Evolutionary conservation across 2,888 invertebrate genomes (phyloP).

Genomic region (Spicauda simplicius): DNA sequence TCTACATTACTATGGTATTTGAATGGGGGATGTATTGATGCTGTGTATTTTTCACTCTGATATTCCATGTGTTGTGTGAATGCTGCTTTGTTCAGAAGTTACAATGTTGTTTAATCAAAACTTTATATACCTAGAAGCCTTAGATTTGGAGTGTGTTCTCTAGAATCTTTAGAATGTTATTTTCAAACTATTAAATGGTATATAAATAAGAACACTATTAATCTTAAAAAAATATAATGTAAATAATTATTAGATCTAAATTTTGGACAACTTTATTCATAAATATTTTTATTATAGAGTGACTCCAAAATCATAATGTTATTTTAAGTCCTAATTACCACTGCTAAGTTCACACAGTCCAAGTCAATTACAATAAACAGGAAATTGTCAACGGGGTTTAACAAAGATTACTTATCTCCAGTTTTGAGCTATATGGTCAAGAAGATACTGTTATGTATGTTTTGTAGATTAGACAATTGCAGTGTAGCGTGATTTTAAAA

Average conservation of each 20-base stretch:
- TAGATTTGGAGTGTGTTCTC: slow-evolving; percentile 35
- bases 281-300: slow-evolving; percentile 37
- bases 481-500: background rate
- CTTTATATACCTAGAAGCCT: slow-evolving; percentile 30
- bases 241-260: slow-evolving; percentile 38
- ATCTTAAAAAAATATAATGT: slow-evolving; percentile 29
- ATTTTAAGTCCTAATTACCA: slow-evolving; percentile 46
- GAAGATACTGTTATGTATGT: background rate
- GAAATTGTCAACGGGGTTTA: slow-evolving; percentile 48
- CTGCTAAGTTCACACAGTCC: slow-evolving; percentile 70
- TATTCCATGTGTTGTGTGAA: slow-evolving; percentile 72
- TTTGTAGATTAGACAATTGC: slow-evolving; percentile 7
- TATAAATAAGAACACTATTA: slow-evolving; percentile 32
- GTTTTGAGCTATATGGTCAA: background rate
- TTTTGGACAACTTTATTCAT: slow-evolving; percentile 38
- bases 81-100: slow-evolving; percentile 71
- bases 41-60: slow-evolving; percentile 73
- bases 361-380: slow-evolving; percentile 64
- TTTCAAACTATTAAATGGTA: slow-evolving; percentile 36
- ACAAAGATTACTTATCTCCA: background rate
- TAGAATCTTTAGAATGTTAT: slow-evolving; percentile 31
- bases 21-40: slow-evolving; percentile 60
- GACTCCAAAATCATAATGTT: slow-evolving; percentile 48
- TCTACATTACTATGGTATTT: slow-evolving; percentile 52
- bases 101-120: slow-evolving; percentile 40